phyloP scores from a whole-genome alignment of 2,888 invertebrate genomes.

The Pocota personata region DNA sequence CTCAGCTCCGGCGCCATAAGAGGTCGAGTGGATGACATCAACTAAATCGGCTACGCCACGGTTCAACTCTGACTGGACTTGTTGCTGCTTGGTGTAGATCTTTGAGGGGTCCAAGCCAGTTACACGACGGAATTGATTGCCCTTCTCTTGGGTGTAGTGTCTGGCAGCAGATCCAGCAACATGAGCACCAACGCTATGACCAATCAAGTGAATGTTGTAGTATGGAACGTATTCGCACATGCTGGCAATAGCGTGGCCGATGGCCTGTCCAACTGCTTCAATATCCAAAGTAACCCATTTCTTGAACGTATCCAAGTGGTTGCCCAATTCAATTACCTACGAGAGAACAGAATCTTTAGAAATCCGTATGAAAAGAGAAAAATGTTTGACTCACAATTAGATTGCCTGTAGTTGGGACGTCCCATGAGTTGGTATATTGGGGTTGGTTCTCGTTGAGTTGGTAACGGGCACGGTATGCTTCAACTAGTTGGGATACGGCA shows the following conservation, averaged over 20 bases:
- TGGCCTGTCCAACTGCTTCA: constrained; percentile 76
- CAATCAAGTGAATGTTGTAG: constrained; percentile 80
- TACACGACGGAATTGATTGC: constrained; percentile 79
- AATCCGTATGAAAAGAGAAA: not conserved
- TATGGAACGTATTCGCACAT: constrained; percentile 74
- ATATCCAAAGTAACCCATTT: constrained; percentile 77
- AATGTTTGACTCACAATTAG: constrained; percentile 76
- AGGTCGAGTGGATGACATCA: constrained; percentile 81
- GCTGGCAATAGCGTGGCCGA: constrained; percentile 78
- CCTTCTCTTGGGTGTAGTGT: constrained; percentile 78
- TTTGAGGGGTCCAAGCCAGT: constrained; percentile 81
- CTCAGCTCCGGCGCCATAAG: constrained; percentile 77
- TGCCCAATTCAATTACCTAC: constrained; percentile 78
- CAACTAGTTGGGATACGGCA: constrained; percentile 76
- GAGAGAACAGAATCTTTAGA: not conserved
- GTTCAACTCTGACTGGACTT: constrained; percentile 77
- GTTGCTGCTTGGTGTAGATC: constrained; percentile 76
- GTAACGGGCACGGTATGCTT: constrained; percentile 79
- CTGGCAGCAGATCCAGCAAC: constrained; percentile 80
- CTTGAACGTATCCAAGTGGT: constrained; percentile 76
- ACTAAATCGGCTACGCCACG: constrained; percentile 82
- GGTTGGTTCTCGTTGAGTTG: constrained; percentile 77
- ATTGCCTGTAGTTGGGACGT: constrained; percentile 75
- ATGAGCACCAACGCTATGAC: constrained; percentile 80
- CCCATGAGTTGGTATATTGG: constrained; percentile 76